Conservation (phyloP, 2,113 vertebrate species). For the Heterotis niloticus region DNA sequence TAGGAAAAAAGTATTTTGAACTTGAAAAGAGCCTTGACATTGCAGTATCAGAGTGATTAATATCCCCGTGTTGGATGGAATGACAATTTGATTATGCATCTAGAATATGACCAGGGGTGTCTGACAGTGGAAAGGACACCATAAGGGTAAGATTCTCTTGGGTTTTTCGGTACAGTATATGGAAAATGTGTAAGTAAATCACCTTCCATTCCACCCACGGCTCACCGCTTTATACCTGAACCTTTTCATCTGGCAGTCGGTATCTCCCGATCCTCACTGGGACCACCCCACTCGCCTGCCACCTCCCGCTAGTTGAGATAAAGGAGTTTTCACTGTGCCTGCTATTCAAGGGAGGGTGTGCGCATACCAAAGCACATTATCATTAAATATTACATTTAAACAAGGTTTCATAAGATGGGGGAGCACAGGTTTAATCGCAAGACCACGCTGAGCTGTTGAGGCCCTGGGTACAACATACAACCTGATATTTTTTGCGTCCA, state of each 20-base stretch:
- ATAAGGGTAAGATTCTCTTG: slow-evolving; percentile 19
- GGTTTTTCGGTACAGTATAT: background rate
- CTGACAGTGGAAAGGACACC: slow-evolving; percentile 20
- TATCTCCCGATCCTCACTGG: slow-evolving; percentile 26
- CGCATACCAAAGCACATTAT: background rate
- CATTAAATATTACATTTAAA: background rate
- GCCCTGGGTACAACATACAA: background rate
- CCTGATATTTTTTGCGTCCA: no score
- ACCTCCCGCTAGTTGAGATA: slow-evolving; percentile 5
- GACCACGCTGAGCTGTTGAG: background rate
- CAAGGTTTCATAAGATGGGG: background rate
- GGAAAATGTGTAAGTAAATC: slow-evolving; percentile 33
- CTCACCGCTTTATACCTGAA: slow-evolving; percentile 2
- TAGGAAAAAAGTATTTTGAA: background rate
- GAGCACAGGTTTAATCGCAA: background rate
- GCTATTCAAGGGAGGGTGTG: background rate
- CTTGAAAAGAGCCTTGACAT: slow-evolving; percentile 23
- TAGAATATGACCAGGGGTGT: background rate
- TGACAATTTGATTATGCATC: slow-evolving; percentile 28
- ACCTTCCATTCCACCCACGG: slow-evolving; percentile 9
- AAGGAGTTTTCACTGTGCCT: background rate
- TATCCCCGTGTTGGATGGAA: background rate
- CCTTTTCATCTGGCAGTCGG: slow-evolving; percentile 5
- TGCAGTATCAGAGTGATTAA: slow-evolving; percentile 19
- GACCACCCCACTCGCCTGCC: background rate